A percentile compares a stretch with the other conserved stretches of the same genome.
phyloP scores from a whole-genome alignment of 64 coral and sea anemone genomes.

The Dendrophyllia cribrosa region DNA sequence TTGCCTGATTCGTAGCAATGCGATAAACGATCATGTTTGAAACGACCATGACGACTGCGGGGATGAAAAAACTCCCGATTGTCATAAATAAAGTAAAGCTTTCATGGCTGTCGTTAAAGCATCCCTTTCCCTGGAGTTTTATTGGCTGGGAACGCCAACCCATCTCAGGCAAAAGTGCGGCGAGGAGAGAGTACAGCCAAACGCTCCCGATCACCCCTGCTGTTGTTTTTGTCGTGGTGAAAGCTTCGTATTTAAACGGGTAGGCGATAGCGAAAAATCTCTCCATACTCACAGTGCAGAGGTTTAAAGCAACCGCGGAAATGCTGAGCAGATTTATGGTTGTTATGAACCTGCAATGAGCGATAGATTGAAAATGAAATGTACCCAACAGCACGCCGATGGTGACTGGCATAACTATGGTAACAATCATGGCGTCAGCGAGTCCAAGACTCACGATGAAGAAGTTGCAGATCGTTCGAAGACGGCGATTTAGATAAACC shows the following conservation, averaged over 20 bases:
- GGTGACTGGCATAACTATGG: conserved; percentile 64
- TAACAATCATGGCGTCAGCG: conserved; percentile 65
- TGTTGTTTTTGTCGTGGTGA: conserved; percentile 54
- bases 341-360: conserved; percentile 58
- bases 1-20: conserved; percentile 76
- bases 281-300: conserved; percentile 73
- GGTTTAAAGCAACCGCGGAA: conserved; percentile 73
- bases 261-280: conserved; percentile 67
- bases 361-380: conserved; percentile 55
- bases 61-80: conserved; percentile 70
- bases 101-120: neutral
- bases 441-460: conserved; percentile 88
- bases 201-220: conserved; percentile 31
- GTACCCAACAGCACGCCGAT: conserved; percentile 37
- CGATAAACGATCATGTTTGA: conserved; percentile 66
- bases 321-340: conserved; percentile 49
- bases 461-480: conserved; percentile 83
- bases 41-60: conserved; percentile 65
- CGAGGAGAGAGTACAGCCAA: conserved; percentile 64
- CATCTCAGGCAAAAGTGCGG: conserved; percentile 69
- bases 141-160: conserved; percentile 55
- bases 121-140: neutral
- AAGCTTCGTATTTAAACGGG: conserved; percentile 77
- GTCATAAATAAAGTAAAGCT: conserved; percentile 67
- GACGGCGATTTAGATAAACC: conserved; percentile 44